Evolutionary conservation across 1,140 invertebrate species (phyloP).

Genomic region (Zaprionus nigranus): DNA sequence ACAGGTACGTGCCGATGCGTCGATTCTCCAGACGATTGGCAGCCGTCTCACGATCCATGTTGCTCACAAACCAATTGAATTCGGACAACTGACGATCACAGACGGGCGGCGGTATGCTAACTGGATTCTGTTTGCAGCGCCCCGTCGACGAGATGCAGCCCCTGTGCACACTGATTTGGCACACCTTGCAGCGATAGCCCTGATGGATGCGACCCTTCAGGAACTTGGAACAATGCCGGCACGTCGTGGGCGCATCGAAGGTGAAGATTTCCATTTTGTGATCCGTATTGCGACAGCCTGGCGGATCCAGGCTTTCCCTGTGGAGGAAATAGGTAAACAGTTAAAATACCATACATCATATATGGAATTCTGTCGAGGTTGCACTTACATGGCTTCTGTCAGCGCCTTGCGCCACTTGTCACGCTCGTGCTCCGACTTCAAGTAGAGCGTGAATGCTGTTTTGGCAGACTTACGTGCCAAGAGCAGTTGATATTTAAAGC

Average conservation of each 20-base stretch:
- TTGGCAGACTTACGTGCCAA: conserved; percentile 93
- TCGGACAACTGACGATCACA: conserved; percentile 82
- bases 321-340: conserved; percentile 54
- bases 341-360: not conserved
- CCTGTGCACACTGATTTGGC: conserved; percentile 90
- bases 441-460: conserved; percentile 95
- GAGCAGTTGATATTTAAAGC: conserved; percentile 93
- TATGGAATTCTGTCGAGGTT: not conserved
- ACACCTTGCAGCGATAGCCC: conserved; percentile 92
- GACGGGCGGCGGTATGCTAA: conserved; percentile 85
- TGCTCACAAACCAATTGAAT: conserved; percentile 89
- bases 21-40: conserved; percentile 91
- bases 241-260: conserved; percentile 92
- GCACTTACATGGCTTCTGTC: conserved; percentile 93
- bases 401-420: conserved; percentile 96
- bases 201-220: conserved; percentile 93
- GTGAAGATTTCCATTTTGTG: conserved; percentile 95
- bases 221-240: conserved; percentile 93
- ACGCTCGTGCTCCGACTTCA: conserved; percentile 94
- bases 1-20: conserved; percentile 94
- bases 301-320: conserved; percentile 95
- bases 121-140: conserved; percentile 87
- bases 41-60: conserved; percentile 94
- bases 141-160: conserved; percentile 91
- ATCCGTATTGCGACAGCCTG: conserved; percentile 90